Evolutionary conservation across 2,888 invertebrate genomes (phyloP).

Genomic region (Morpho helenor): DNA sequence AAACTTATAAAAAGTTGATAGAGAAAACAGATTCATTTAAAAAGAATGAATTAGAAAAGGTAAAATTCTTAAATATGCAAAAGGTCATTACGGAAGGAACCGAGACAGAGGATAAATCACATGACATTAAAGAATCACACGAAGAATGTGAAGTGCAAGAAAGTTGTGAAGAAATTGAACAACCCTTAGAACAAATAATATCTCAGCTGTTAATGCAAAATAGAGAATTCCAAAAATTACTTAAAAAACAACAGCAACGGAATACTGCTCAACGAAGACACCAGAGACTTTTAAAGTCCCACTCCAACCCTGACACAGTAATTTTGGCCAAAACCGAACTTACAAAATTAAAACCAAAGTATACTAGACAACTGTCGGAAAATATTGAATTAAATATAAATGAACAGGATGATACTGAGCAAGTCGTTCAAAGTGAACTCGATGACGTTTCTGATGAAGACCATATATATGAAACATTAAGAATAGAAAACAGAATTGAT

Average conservation of each 20-base stretch:
- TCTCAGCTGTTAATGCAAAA: constrained; percentile 90
- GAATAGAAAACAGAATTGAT: constrained; percentile 57
- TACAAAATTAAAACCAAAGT: constrained; percentile 57
- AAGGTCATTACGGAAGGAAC: constrained; percentile 69
- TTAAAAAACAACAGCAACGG: constrained; percentile 84
- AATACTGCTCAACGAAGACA: constrained; percentile 75
- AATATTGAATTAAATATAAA: constrained; percentile 39
- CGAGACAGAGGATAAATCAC: constrained; percentile 56
- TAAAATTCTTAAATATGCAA: constrained; percentile 69
- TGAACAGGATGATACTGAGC: constrained; percentile 33
- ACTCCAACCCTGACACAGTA: constrained; percentile 72
- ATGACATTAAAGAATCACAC: constrained; percentile 37
- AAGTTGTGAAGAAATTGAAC: constrained; percentile 65
- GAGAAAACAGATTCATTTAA: constrained; percentile 77
- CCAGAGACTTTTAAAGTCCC: constrained; percentile 76
- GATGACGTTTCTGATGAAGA: constrained; percentile 63
- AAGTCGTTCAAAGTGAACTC: constrained; percentile 37
- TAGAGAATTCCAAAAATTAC: constrained; percentile 87
- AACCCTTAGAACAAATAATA: constrained; percentile 87
- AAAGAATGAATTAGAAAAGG: constrained; percentile 73
- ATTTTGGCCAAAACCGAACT: constrained; percentile 60
- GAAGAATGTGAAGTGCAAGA: constrained; percentile 41
- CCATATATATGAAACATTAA: constrained; percentile 81
- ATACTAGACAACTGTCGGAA: constrained; percentile 58
- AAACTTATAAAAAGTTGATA: constrained; percentile 67